A percentile compares a stretch with the other conserved stretches of the same genome.
phyloP scores from a whole-genome alignment of 2,797 vertebrate species.

The Smutsia gigantea region DNA sequence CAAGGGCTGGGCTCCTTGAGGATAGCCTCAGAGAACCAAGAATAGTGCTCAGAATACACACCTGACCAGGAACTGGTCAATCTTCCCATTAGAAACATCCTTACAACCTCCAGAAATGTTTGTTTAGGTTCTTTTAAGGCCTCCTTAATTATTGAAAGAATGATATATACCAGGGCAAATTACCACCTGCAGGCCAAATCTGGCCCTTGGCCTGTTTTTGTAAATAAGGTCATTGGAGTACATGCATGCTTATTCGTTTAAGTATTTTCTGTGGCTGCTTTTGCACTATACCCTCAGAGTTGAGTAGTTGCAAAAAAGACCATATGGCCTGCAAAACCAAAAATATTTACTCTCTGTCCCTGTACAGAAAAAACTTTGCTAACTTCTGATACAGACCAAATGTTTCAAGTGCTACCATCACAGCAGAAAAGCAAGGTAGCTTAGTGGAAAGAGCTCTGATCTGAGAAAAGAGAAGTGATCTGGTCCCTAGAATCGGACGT shows the following conservation, averaged over 20 bases:
- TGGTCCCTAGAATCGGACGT: background rate
- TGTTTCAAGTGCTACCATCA: background rate
- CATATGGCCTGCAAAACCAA: background rate
- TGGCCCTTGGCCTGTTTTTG: background rate
- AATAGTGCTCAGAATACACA: background rate
- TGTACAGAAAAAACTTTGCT: background rate
- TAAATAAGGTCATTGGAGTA: background rate
- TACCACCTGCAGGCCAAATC: background rate
- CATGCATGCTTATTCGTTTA: background rate
- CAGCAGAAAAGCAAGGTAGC: background rate
- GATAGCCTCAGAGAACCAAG: background rate
- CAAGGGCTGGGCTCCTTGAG: background rate
- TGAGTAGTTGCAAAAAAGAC: background rate
- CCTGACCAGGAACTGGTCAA: background rate
- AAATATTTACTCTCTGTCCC: background rate
- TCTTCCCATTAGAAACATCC: background rate
- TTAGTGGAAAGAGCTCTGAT: background rate
- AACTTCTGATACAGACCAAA: background rate
- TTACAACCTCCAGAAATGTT: background rate
- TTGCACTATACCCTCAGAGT: background rate
- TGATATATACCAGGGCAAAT: background rate
- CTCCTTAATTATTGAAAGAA: background rate
- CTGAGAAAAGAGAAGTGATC: background rate
- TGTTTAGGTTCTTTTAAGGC: background rate
- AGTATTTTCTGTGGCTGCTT: background rate